Percentiles rank a stretch among this genome's conserved stretches.
Evolutionary conservation across 37 sponge, comb jelly and placozoan genomes (phyloP).

Genomic region (Beroe forskalii): DNA sequence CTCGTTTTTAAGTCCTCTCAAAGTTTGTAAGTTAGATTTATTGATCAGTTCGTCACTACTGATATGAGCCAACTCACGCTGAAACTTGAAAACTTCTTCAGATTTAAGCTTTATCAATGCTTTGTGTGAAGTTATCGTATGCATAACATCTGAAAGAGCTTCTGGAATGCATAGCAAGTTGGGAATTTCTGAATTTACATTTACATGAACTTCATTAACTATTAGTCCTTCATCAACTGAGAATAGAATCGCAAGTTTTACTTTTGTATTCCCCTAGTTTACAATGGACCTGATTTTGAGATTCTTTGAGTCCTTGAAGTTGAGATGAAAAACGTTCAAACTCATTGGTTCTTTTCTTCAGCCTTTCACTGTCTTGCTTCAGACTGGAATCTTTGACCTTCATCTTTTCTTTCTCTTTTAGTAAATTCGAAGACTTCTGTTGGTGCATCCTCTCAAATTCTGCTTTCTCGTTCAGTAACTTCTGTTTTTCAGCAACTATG

Average conservation of each 20-base stretch:
- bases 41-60: not conserved
- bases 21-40: not conserved
- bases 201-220: slow-evolving; percentile 10
- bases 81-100: not conserved
- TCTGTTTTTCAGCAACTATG: slow-evolving; percentile 26
- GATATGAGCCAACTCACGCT: not conserved
- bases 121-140: not conserved
- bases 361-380: not conserved
- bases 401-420: not conserved
- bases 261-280: not conserved
- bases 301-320: not conserved
- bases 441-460: not conserved
- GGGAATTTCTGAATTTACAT: not conserved
- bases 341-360: not conserved
- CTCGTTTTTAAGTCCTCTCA: not conserved
- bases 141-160: not conserved
- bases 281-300: not conserved
- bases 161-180: not conserved
- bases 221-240: not conserved
- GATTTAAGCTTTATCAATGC: not conserved
- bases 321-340: slow-evolving; percentile 11
- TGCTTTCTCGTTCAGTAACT: not conserved
- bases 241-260: not conserved
- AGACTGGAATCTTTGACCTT: not conserved
- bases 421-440: not conserved